Conservation (phyloP, 2,888 invertebrate species). For the Stenchaetothrips biformis region DNA sequence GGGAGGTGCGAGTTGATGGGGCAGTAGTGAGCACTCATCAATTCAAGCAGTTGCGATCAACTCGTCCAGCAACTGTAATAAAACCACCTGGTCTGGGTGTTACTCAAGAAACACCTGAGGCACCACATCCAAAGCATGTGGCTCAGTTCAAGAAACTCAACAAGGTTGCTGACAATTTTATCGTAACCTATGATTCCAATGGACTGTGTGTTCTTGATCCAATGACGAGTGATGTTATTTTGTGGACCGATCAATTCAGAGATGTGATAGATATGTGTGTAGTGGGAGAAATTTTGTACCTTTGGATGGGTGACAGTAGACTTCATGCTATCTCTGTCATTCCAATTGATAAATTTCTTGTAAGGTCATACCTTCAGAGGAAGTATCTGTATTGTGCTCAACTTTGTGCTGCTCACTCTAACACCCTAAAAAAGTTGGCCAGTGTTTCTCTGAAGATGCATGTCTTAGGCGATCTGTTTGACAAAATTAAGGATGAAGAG, state of each 20-base stretch:
- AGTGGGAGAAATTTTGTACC: conserved; percentile 56
- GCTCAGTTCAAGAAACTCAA: conserved; percentile 63
- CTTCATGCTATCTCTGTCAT: conserved; percentile 55
- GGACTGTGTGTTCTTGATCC: conserved; percentile 70
- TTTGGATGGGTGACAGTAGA: conserved; percentile 58
- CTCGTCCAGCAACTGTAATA: conserved; percentile 55
- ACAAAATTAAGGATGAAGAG: conserved; percentile 47
- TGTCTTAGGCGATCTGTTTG: conserved; percentile 51
- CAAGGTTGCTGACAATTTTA: conserved; percentile 53
- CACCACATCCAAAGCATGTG: conserved; percentile 46
- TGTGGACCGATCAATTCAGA: conserved; percentile 60
- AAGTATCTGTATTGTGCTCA: conserved; percentile 58
- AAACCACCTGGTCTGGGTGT: conserved; percentile 47
- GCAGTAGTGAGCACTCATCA: conserved; percentile 73
- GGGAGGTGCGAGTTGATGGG: conserved; percentile 73
- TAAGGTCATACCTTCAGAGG: conserved; percentile 57
- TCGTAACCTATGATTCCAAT: conserved; percentile 64
- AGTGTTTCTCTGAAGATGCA: conserved; percentile 51
- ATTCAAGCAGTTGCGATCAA: conserved; percentile 63
- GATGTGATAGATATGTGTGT: conserved; percentile 59
- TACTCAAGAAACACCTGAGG: conserved; percentile 41
- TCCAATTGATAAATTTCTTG: conserved; percentile 57
- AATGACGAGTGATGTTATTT: conserved; percentile 57
- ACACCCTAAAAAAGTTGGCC: conserved; percentile 49
- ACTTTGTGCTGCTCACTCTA: conserved; percentile 53